Conservation (phyloP, 2,888 invertebrate species). For the Phyllotreta striolata region DNA sequence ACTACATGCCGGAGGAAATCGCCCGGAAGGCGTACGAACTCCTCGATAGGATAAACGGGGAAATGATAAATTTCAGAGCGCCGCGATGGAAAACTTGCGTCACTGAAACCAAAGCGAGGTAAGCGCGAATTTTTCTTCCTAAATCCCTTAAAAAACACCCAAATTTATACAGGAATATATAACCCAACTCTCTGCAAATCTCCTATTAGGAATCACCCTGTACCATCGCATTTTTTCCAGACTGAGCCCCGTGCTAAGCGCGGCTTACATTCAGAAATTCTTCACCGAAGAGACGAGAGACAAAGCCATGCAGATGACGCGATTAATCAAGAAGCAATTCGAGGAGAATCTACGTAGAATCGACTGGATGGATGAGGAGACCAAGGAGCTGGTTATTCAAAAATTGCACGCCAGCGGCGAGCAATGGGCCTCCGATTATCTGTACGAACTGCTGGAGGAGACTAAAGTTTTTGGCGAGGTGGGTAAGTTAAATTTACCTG, state of each 20-base stretch:
- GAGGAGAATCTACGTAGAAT: constrained; percentile 49
- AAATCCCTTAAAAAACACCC: not conserved
- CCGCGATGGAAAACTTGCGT: constrained; percentile 51
- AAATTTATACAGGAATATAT: constrained; percentile 9
- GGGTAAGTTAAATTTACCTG: constrained; percentile 35
- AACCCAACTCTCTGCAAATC: not conserved
- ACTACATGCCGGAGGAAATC: constrained; percentile 52
- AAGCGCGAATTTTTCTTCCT: constrained; percentile 24
- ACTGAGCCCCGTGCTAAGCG: constrained; percentile 46
- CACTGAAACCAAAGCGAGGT: constrained; percentile 47
- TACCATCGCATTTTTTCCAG: constrained; percentile 24
- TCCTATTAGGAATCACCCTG: too few relatives aligned
- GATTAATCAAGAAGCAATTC: constrained; percentile 55
- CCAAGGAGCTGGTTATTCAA: constrained; percentile 52
- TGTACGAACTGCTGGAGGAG: constrained; percentile 43
- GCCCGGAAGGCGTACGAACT: constrained; percentile 49
- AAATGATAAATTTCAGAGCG: constrained; percentile 39
- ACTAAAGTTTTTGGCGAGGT: constrained; percentile 49
- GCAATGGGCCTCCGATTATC: constrained; percentile 51
- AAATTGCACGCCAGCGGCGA: constrained; percentile 52
- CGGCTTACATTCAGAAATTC: constrained; percentile 54
- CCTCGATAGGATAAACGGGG: constrained; percentile 46
- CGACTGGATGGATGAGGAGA: constrained; percentile 57
- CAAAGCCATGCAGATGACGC: constrained; percentile 51
- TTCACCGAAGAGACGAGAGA: constrained; percentile 51